Base-by-base conservation (phyloP, 1,140 invertebrate genomes). In the Caenorhabditis latens region DNA sequence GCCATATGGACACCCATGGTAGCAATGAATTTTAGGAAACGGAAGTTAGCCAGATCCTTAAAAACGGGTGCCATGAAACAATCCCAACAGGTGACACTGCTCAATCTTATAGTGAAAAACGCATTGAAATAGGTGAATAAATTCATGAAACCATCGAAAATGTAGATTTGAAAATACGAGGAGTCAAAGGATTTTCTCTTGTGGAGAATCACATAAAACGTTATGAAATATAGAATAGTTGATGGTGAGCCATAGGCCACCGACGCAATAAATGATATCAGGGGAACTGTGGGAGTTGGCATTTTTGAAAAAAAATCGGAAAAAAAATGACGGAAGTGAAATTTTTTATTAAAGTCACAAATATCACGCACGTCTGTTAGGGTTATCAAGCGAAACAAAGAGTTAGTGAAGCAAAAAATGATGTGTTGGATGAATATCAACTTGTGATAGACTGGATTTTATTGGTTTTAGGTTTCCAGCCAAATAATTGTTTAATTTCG, bases 1-100 rank as follows among this genome's bases (percentile, higher is more conserved):
- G 71, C 71, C 71, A 79, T 79, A 32, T 79, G 71, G 14, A 21
- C 50, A 4, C 9, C 11, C 71, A 79, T 79, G 11, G 71, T n/a
- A 6, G n/a, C 1, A 13, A 79, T 11, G 13, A 79, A 79, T 9
- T 48, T 24, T n/a, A 53, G 24, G 6, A 46, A 40, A 13, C 21
- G 19, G 9, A 43, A 43, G 21, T 40, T 11, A 32, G 4, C 61
- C 11, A 63, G 13, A 14, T 32, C 40, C 32, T 14, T 71, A 19
- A 19, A 71, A 19, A 71, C 13, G 6, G 65, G 65, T 19, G 65
- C 40, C 65, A 71, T 11, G 6, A 71, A 46, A n/a, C 65, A 71
- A 19, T 71, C 40, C 19, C 6, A 43, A 19, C 65, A 71, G 4
- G 65, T 71, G 16, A 71, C 19, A 46, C 65, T 71, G 42, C 8